These are phyloP conservation scores for Suncus etruscus DNA, from an alignment of 2,113 vertebrate genomes.

Conservation along the genomic window DNA sequence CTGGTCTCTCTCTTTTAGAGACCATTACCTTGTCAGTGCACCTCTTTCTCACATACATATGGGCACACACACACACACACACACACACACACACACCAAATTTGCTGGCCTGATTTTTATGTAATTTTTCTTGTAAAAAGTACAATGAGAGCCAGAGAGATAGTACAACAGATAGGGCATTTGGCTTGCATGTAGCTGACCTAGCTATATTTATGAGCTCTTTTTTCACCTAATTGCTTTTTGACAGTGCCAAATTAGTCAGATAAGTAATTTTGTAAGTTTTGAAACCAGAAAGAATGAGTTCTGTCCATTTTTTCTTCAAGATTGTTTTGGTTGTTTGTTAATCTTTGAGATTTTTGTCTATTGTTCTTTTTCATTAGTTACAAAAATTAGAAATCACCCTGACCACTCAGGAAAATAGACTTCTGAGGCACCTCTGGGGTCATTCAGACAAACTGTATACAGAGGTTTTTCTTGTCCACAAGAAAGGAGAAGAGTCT, in stretches of 20 bases:
- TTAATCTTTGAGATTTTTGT: not conserved
- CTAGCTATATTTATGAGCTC: not conserved
- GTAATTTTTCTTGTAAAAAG: not conserved
- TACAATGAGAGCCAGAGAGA: not conserved
- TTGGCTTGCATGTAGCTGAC: not conserved
- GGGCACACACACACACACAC: not conserved
- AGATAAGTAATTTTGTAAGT: constrained; percentile 2
- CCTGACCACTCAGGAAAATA: constrained; percentile 8
- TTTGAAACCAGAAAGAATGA: constrained; percentile 21
- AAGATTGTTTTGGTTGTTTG: not conserved
- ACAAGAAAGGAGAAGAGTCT: not conserved
- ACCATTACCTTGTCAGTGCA: not conserved
- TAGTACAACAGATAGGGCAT: not conserved
- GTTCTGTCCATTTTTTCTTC: not conserved
- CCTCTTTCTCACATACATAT: not conserved
- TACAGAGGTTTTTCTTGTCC: not conserved
- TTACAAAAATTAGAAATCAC: constrained; percentile 28
- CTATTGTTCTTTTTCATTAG: constrained; percentile 7
- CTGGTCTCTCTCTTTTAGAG: not conserved
- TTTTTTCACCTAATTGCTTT: not conserved
- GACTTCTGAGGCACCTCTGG: not conserved
- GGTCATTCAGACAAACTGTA: not conserved
- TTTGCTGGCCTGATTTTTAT: not conserved
- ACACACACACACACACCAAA: not conserved
- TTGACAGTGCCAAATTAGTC: not conserved